These are phyloP conservation scores for Lasioglossum lativentre DNA, from an alignment of 2,888 invertebrate genomes.

Conservation along the genomic window DNA sequence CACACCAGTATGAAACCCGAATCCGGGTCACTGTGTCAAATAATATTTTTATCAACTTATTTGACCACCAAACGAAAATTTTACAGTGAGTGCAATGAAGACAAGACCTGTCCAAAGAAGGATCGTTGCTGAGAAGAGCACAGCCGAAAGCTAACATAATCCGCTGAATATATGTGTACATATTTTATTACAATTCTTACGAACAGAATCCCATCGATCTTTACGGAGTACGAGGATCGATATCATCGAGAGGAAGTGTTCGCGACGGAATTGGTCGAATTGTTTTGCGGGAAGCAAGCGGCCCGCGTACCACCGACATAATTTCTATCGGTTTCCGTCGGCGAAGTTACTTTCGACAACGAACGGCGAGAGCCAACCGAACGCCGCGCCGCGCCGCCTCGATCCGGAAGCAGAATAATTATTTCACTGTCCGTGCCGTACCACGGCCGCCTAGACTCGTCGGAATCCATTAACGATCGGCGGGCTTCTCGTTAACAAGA, in stretches of 20 bases:
- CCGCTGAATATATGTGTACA: too few relatives aligned
- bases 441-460: conserved; percentile 21
- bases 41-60: conserved; percentile 37
- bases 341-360: conserved; percentile 1
- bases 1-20: background rate
- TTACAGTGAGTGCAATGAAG: background rate
- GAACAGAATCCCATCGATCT: background rate
- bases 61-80: background rate
- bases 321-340: conserved; percentile 6
- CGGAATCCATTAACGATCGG: conserved; percentile 65
- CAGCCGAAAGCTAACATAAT: too few relatives aligned
- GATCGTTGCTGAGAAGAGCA: too few relatives aligned
- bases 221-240: background rate
- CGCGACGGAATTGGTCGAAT: background rate
- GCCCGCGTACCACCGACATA: background rate
- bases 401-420: conserved; percentile 41
- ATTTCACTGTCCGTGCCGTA: conserved; percentile 30
- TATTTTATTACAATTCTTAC: background rate
- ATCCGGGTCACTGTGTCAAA: conserved; percentile 52
- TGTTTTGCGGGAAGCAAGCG: background rate
- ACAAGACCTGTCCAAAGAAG: background rate
- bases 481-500: conserved; percentile 67
- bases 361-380: background rate
- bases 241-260: background rate
- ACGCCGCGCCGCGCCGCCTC: background rate